phyloP scores from a whole-genome alignment of 2,797 vertebrate species.

The Microhierax caerulescens region DNA sequence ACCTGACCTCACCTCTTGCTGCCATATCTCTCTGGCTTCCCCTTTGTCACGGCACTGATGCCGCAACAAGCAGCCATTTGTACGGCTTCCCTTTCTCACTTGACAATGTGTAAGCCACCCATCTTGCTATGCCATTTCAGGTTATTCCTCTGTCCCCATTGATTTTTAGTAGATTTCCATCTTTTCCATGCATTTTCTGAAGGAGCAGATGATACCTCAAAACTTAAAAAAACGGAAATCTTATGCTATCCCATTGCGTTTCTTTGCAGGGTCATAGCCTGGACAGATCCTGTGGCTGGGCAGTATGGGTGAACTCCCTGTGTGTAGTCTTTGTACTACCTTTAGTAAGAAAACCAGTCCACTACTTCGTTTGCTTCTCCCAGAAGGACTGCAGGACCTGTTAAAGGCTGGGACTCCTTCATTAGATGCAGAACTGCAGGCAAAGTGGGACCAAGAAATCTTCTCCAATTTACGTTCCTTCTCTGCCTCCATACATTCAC shows the following conservation, averaged over 20 bases:
- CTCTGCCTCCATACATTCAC: neutral
- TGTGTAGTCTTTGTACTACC: neutral
- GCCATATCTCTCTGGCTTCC: neutral
- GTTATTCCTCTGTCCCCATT: neutral
- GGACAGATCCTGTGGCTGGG: neutral
- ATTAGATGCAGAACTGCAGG: neutral
- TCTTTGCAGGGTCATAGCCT: neutral
- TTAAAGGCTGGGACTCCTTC: neutral
- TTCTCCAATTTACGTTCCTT: neutral
- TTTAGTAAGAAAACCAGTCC: neutral
- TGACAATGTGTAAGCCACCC: neutral
- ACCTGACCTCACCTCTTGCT: neutral
- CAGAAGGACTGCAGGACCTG: neutral
- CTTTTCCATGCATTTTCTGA: neutral
- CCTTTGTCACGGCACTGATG: neutral
- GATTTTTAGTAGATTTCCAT: neutral
- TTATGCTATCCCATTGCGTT: neutral
- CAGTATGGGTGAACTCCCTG: neutral
- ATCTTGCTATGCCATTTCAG: neutral
- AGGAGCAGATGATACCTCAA: neutral
- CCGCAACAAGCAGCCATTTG: neutral
- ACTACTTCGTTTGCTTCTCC: neutral
- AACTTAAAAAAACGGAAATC: neutral
- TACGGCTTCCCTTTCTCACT: neutral
- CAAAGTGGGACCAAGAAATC: neutral